A percentile compares a stretch with the other conserved stretches of the same genome.
Conservation (phyloP, 2,797 vertebrate species). For the Tokudaia muenninki region DNA sequence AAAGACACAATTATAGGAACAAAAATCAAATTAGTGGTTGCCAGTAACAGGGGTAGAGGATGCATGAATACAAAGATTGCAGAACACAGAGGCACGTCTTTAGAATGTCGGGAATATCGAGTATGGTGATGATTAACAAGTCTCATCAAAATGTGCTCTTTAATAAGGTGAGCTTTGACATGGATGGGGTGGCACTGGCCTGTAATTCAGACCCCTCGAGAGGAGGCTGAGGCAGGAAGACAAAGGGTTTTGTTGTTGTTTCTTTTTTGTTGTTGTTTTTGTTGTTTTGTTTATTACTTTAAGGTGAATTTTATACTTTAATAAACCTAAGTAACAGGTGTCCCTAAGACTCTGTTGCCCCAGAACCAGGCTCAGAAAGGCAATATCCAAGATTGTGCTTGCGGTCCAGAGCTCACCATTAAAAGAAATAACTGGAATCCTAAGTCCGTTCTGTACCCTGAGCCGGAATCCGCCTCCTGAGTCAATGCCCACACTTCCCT, state of each 20-base stretch:
- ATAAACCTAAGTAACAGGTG: constrained; percentile 17
- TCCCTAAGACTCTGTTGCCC: background rate
- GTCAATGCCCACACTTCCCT: background rate
- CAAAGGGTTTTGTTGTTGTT: background rate
- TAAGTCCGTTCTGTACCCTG: background rate
- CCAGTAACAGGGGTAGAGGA: background rate
- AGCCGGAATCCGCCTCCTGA: background rate
- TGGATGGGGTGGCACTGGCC: background rate
- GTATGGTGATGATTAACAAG: background rate
- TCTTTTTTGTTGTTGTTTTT: background rate
- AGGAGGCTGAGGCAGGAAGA: background rate
- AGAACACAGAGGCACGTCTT: background rate
- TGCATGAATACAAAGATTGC: background rate
- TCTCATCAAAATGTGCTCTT: constrained; percentile 21
- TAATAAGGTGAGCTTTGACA: background rate
- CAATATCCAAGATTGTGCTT: background rate
- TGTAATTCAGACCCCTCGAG: background rate
- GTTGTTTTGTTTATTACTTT: background rate
- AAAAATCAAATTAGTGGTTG: constrained; percentile 38
- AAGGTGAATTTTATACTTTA: background rate
- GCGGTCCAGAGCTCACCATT: background rate
- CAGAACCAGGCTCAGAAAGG: constrained; percentile 27
- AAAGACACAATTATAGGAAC: background rate
- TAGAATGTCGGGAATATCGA: background rate
- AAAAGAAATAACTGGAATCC: background rate